Conservation (phyloP, 2,113 vertebrate genomes). For the Tonatia bakeri region DNA sequence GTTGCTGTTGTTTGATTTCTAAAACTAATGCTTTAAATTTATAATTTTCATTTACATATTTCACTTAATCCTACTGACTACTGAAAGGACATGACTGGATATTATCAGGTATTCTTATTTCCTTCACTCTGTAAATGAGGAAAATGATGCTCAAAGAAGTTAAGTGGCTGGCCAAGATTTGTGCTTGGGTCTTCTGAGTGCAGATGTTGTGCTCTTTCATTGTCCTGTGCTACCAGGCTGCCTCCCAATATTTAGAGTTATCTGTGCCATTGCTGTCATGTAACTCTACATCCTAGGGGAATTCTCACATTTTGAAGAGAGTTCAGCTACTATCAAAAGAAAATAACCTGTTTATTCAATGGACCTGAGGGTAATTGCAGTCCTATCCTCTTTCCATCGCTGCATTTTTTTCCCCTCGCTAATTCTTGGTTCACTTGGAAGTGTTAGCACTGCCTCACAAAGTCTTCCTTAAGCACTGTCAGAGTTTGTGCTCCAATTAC, state of each 20-base stretch:
- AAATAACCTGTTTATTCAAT: conserved; percentile 40
- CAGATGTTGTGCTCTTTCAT: not conserved
- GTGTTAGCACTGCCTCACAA: conserved; percentile 38
- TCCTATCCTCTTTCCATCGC: conserved; percentile 30
- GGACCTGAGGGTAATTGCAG: conserved; percentile 12
- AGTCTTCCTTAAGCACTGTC: conserved; percentile 51
- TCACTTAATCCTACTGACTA: not conserved
- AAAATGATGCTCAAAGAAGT: not conserved
- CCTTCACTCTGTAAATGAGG: not conserved
- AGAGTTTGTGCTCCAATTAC: conserved; percentile 57
- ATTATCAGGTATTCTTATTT: not conserved
- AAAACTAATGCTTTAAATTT: not conserved
- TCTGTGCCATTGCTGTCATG: conserved; percentile 26
- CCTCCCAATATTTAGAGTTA: conserved; percentile 20
- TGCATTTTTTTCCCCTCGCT: not conserved
- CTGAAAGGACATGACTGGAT: not conserved
- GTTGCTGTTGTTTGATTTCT: not conserved
- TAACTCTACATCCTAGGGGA: conserved; percentile 34
- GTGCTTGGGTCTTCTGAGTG: not conserved
- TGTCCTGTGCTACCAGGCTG: not conserved
- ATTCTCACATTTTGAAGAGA: conserved; percentile 54
- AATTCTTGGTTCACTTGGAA: conserved; percentile 54
- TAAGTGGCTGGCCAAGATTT: not conserved
- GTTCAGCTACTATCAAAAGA: conserved; percentile 34
- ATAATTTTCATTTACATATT: not conserved